Percentiles rank a stretch among this genome's conserved stretches.
phyloP scores from a whole-genome alignment of 2,888 invertebrate genomes.

The Sialis lutaria region DNA sequence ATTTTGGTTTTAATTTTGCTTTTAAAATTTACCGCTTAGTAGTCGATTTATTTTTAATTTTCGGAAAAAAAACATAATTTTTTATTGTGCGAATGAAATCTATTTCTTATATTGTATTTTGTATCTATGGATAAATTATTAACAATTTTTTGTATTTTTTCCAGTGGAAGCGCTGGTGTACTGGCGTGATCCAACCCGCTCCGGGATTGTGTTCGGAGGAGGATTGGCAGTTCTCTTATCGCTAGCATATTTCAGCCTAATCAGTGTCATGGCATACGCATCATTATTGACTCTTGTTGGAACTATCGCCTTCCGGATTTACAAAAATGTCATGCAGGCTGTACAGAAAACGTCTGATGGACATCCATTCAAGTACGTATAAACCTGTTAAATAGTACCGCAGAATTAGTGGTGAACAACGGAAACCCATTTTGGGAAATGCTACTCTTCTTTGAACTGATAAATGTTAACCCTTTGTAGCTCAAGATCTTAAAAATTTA shows the following conservation, averaged over 20 bases:
- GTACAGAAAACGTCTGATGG: constrained; percentile 93
- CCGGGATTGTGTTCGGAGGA: constrained; percentile 84
- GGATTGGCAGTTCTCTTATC: constrained; percentile 80
- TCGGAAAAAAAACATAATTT: no score
- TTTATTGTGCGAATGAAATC: no score
- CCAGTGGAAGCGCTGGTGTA: constrained; percentile 90
- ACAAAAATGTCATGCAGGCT: constrained; percentile 88
- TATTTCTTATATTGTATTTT: no score
- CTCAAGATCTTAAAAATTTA: no score
- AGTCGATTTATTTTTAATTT: no score
- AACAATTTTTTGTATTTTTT: constrained; percentile 22
- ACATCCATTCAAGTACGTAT: constrained; percentile 88
- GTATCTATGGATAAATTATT: no score
- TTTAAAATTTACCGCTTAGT: no score
- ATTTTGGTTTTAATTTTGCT: no score
- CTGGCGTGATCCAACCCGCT: constrained; percentile 92
- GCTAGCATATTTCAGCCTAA: constrained; percentile 86
- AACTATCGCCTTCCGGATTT: constrained; percentile 87
- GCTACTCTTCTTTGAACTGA: neutral
- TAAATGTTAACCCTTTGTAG: neutral
- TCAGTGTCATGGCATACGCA: constrained; percentile 87
- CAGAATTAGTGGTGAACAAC: no score
- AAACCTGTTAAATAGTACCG: neutral
- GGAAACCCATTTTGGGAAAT: no score
- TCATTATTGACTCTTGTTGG: constrained; percentile 71